Conservation (phyloP, 2,113 vertebrate species). For the Pygoscelis antarcticus region DNA sequence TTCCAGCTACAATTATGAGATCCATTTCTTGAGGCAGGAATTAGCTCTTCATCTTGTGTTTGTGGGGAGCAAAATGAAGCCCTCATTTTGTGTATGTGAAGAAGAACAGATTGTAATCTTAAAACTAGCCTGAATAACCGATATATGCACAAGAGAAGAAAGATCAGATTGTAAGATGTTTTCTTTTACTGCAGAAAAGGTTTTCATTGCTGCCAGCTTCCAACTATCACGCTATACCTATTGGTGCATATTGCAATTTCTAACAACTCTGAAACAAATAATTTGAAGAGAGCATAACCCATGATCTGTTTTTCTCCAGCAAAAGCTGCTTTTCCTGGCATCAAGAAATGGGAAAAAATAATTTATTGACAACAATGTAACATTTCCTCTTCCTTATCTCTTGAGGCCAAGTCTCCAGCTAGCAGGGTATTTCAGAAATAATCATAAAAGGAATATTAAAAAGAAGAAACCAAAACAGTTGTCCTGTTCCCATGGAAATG, state of each 20-base stretch:
- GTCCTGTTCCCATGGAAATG: not conserved
- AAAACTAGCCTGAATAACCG: not conserved
- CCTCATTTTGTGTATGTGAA: not conserved
- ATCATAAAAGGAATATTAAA: not conserved
- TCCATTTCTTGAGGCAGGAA: not conserved
- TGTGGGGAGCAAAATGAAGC: not conserved
- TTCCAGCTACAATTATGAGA: not conserved
- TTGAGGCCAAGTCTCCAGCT: conserved; percentile 9
- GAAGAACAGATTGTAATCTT: not conserved
- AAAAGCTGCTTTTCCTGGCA: conserved; percentile 52
- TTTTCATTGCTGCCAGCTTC: not conserved
- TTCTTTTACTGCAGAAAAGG: not conserved
- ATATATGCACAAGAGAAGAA: not conserved
- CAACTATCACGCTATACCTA: not conserved
- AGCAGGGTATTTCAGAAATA: conserved; percentile 3
- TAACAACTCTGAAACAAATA: not conserved
- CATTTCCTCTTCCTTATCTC: conserved; percentile 46
- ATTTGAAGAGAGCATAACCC: not conserved
- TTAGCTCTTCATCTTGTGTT: not conserved
- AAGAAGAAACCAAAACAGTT: not conserved
- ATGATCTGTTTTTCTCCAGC: not conserved
- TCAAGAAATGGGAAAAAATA: conserved; percentile 26
- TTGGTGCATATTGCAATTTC: not conserved
- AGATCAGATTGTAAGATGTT: not conserved
- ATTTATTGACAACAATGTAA: not conserved